Conservation (phyloP, 2,888 invertebrate genomes). For the Balanococcus diminutus region DNA sequence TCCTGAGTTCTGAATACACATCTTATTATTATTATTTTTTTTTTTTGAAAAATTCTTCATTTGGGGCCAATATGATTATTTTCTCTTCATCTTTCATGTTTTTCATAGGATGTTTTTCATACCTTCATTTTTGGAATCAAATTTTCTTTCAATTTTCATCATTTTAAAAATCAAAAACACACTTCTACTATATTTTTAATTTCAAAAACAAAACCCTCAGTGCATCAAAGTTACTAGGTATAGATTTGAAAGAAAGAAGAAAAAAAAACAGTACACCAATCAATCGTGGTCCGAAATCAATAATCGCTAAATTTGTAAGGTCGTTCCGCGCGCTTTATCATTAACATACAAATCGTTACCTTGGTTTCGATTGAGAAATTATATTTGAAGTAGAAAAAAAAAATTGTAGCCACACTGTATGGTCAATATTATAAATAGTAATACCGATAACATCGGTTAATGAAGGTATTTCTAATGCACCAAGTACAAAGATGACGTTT, state of each 20-base stretch:
- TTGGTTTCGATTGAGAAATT: constrained; percentile 32
- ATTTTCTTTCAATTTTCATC: too few relatives aligned
- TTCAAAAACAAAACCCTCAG: too few relatives aligned
- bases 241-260: background rate
- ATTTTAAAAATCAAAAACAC: too few relatives aligned
- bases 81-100: too few relatives aligned
- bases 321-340: background rate
- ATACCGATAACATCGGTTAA: background rate
- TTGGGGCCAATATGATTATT: too few relatives aligned
- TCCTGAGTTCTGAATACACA: too few relatives aligned
- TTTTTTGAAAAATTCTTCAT: too few relatives aligned
- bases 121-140: too few relatives aligned
- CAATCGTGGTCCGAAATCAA: background rate
- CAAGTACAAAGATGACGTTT: background rate
- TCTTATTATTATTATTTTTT: too few relatives aligned
- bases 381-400: background rate
- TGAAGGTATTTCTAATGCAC: background rate
- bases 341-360: constrained; percentile 10
- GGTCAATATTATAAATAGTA: background rate
- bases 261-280: background rate
- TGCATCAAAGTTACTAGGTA: background rate
- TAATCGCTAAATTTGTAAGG: constrained; percentile 4
- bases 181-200: too few relatives aligned
- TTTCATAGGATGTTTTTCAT: too few relatives aligned
- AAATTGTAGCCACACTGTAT: background rate